Conservation (phyloP, 2,113 vertebrate species). For the Choloepus hoffmanni region DNA sequence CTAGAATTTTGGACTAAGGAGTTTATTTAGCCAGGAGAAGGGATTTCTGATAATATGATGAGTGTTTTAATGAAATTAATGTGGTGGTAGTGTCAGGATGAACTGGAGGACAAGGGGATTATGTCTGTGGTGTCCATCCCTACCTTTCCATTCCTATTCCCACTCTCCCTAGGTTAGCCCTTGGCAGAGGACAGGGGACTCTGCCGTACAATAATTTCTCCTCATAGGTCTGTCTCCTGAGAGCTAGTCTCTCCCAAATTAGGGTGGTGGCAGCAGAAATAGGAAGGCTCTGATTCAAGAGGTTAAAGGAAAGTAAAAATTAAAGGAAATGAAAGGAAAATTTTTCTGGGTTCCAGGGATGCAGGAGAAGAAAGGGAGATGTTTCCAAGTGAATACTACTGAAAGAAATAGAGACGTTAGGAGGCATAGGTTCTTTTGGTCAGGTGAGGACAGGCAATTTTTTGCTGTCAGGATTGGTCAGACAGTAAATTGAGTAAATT, state of each 20-base stretch:
- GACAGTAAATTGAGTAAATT: background rate
- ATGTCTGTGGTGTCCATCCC: background rate
- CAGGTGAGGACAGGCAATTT: background rate
- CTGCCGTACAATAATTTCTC: background rate
- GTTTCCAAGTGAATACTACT: background rate
- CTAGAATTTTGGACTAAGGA: constrained; percentile 22
- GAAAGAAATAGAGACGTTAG: background rate
- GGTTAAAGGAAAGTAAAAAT: background rate
- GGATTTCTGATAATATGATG: background rate
- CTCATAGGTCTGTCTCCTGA: background rate
- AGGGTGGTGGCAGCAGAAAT: background rate
- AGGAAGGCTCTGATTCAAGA: background rate
- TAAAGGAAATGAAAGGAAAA: background rate
- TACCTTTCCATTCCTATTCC: background rate
- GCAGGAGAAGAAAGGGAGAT: background rate
- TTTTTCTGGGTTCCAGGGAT: background rate
- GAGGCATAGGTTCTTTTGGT: background rate
- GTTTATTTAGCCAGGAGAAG: constrained; percentile 37
- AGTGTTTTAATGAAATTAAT: constrained; percentile 11
- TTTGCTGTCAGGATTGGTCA: background rate
- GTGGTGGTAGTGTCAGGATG: background rate
- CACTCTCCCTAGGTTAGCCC: background rate
- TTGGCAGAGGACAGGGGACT: background rate
- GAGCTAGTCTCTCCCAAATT: background rate
- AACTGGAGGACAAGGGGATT: background rate